A percentile compares a stretch with the other conserved stretches of the same genome.
These are phyloP conservation scores for Pelvicachromis taeniatus DNA, from an alignment of 2,113 vertebrate genomes.

Conservation along the genomic window DNA sequence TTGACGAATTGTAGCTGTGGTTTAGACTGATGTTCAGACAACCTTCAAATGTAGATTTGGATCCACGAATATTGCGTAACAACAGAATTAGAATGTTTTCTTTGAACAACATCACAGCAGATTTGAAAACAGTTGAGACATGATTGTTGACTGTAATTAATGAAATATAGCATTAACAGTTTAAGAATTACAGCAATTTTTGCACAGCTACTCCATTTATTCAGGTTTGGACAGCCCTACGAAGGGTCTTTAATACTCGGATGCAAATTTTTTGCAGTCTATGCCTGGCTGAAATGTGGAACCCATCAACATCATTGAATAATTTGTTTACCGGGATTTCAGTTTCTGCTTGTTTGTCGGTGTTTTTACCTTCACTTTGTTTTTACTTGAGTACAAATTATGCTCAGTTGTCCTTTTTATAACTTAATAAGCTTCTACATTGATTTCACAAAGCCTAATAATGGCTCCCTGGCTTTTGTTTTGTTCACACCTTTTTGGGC, in stretches of 20 bases:
- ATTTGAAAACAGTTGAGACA: background rate
- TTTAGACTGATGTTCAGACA: background rate
- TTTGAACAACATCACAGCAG: background rate
- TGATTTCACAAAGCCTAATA: no score
- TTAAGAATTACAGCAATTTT: background rate
- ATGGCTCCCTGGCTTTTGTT: background rate
- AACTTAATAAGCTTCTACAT: background rate
- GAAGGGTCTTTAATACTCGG: background rate
- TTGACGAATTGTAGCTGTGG: background rate
- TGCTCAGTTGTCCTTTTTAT: background rate
- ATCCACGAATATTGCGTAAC: background rate
- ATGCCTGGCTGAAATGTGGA: background rate
- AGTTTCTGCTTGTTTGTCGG: background rate
- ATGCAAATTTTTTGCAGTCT: background rate
- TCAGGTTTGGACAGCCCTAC: background rate
- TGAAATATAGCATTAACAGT: background rate
- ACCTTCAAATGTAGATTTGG: background rate
- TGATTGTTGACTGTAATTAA: background rate
- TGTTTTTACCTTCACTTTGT: background rate
- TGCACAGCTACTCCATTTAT: background rate
- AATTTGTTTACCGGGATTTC: background rate
- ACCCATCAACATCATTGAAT: background rate
- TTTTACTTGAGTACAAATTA: background rate
- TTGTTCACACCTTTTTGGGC: background rate
- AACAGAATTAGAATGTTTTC: background rate